Evolutionary conservation across 2,888 invertebrate genomes (phyloP), one percentile per base, ranked within the genome.

Genomic region (Rapana venosa): DNA sequence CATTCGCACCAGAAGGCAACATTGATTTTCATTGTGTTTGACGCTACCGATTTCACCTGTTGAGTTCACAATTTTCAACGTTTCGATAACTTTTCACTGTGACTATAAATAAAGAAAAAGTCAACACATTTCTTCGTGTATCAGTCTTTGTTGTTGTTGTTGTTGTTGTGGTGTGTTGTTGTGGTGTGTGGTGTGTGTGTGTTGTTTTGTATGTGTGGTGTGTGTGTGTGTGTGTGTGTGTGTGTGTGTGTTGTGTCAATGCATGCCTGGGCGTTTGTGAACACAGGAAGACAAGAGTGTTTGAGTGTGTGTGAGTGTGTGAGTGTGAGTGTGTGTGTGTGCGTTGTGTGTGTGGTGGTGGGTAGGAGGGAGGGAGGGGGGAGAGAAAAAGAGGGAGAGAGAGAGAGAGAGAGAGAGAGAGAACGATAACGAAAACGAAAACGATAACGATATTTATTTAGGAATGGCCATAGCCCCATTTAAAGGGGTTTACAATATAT

Each of bases 401-500:
- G 83, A 83, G 32, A 47, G 83, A 83, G 83, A 83, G 81, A 83
- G 81, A 83, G 81, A 83, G 81, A 83, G 81, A 83, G 47, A 26
- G 22, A 81, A 26, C 8, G 8, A 36, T 4, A 81, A 8, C 35
- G 36, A 81, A 8, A 13, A 22, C n/a, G n/a, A n/a, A n/a, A n/a
- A n/a, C n/a, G n/a, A n/a, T n/a, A n/a, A n/a, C n/a, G n/a, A n/a
- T n/a, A n/a, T n/a, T n/a, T n/a, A n/a, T n/a, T n/a, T n/a, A n/a
- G n/a, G n/a, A n/a, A n/a, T n/a, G n/a, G n/a, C n/a, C n/a, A n/a
- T n/a, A n/a, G n/a, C n/a, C n/a, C n/a, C n/a, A n/a, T n/a, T n/a
- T n/a, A n/a, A n/a, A n/a, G n/a, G n/a, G n/a, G n/a, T n/a, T n/a
- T n/a, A n/a, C n/a, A n/a, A n/a, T n/a, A n/a, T n/a, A n/a, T n/a